Conservation (phyloP, 2,888 invertebrate genomes). For the Anticlea derivata region DNA sequence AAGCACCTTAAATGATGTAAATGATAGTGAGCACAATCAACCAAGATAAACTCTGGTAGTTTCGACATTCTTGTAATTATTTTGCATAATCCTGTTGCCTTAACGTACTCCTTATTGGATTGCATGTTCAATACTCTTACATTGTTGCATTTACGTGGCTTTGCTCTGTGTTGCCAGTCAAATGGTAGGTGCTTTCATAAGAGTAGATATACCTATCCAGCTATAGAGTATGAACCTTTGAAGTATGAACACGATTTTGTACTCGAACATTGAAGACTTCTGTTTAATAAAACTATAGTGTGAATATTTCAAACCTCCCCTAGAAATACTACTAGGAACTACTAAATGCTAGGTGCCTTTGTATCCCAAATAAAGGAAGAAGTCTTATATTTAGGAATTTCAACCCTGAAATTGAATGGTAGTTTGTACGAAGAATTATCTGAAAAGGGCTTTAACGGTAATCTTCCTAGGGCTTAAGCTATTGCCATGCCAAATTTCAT, state of each 20-base stretch:
- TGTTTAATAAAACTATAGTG: too few species aligned
- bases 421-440: too few species aligned
- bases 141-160: constrained; percentile 9
- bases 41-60: constrained; percentile 1
- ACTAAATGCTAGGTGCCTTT: too few species aligned
- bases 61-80: constrained; percentile 5
- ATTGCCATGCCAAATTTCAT: too few species aligned
- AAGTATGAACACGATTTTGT: neutral
- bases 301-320: too few species aligned
- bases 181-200: constrained; percentile 3
- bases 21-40: neutral
- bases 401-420: too few species aligned
- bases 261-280: neutral
- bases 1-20: constrained; percentile 8
- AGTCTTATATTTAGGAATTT: too few species aligned
- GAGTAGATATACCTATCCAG: neutral
- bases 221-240: neutral
- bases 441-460: too few species aligned
- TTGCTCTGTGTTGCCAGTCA: neutral
- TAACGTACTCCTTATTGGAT: neutral
- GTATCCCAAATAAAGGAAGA: too few species aligned
- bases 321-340: too few species aligned
- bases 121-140: constrained; percentile 8
- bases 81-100: constrained; percentile 11
- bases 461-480: too few species aligned